These are phyloP conservation scores for Scophthalmus maximus DNA, from an alignment of 2,113 vertebrate species.

Conservation along the genomic window DNA sequence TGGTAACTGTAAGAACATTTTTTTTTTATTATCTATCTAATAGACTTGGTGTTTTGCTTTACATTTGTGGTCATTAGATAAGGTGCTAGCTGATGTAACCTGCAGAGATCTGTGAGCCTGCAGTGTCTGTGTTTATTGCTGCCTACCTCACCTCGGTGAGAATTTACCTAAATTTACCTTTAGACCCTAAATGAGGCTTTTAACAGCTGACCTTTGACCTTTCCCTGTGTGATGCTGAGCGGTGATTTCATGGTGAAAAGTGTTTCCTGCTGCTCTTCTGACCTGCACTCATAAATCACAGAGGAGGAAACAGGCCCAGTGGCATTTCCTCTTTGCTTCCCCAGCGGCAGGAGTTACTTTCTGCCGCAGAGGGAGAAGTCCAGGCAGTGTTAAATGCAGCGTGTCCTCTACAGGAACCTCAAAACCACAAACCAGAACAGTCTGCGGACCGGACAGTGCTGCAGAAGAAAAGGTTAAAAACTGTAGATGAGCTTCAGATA, in stretches of 20 bases:
- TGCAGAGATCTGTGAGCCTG: too few species aligned
- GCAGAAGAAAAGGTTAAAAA: constrained; percentile 18
- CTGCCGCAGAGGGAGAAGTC: too few species aligned
- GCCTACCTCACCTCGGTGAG: constrained; percentile 13
- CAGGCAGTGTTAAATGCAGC: too few species aligned
- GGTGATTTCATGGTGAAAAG: constrained; percentile 44
- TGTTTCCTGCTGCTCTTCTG: constrained; percentile 54
- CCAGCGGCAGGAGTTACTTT: too few species aligned
- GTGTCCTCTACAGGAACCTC: too few species aligned
- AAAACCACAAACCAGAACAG: too few species aligned
- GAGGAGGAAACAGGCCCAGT: constrained; percentile 40
- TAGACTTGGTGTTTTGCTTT: too few species aligned
- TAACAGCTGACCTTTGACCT: constrained; percentile 31
- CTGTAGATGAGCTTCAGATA: not conserved
- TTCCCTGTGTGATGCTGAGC: constrained; percentile 40
- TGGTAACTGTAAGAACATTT: too few species aligned
- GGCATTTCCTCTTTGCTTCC: constrained; percentile 51
- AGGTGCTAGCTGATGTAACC: not conserved
- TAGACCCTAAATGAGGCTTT: constrained; percentile 13
- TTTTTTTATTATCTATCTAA: too few species aligned
- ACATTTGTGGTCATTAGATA: too few species aligned
- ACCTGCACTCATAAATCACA: constrained; percentile 53
- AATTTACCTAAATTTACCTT: too few species aligned
- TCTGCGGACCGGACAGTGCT: constrained; percentile 13
- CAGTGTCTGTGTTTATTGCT: not conserved